Conservation (phyloP, 2,888 invertebrate genomes). For the Xestia xanthographa region DNA sequence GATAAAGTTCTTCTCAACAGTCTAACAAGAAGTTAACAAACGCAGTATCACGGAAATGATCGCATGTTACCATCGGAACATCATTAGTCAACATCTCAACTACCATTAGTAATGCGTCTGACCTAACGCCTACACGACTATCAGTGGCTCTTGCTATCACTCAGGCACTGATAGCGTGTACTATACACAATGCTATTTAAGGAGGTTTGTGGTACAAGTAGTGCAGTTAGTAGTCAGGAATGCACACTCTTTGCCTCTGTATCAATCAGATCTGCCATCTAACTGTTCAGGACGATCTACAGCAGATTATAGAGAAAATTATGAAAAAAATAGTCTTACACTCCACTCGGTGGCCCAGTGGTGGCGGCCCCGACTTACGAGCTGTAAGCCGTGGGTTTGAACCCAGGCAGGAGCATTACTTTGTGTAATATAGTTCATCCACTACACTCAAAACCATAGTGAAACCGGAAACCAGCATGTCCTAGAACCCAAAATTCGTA, state of each 20-base stretch:
- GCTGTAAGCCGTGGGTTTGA: no score
- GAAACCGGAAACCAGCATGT: no score
- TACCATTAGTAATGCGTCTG: background rate
- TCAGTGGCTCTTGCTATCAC: background rate
- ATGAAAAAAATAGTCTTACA: no score
- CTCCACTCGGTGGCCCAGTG: no score
- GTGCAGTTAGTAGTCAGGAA: background rate
- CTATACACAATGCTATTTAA: background rate
- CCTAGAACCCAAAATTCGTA: no score
- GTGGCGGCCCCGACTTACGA: no score
- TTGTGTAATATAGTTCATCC: no score
- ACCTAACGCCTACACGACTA: background rate
- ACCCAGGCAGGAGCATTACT: no score
- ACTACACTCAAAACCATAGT: no score
- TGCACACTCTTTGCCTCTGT: background rate
- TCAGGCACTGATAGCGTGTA: background rate
- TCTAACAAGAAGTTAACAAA: background rate
- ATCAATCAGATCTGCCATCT: background rate
- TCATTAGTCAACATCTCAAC: background rate
- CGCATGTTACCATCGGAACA: background rate
- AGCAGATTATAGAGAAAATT: background rate
- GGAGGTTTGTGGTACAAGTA: background rate
- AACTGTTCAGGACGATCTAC: background rate
- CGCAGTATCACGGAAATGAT: background rate
- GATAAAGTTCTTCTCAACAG: background rate